phyloP scores from a whole-genome alignment of 2,113 vertebrate species.

The Pedionomus torquatus region DNA sequence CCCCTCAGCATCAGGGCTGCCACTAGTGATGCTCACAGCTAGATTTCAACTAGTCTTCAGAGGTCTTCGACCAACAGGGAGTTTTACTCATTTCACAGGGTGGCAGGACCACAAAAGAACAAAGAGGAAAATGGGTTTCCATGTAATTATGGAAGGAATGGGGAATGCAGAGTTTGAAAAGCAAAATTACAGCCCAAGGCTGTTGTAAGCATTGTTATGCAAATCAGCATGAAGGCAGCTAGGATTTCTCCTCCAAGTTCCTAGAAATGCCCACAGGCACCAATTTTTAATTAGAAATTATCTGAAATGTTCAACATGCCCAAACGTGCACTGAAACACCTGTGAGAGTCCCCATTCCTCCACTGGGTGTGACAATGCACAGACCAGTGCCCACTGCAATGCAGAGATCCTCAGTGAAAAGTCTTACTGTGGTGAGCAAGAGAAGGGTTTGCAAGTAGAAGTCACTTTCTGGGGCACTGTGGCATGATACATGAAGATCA shows the following conservation, averaged over 20 bases:
- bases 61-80: not conserved
- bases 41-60: constrained; percentile 15
- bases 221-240: constrained; percentile 13
- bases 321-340: not conserved
- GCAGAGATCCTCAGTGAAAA: not conserved
- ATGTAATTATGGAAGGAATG: constrained; percentile 26
- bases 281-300: constrained; percentile 62
- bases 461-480: rapidly evolving
- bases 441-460: not conserved
- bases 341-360: not conserved
- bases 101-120: constrained; percentile 16
- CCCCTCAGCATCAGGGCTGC: not conserved
- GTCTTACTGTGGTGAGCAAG: rapidly evolving
- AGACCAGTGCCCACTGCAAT: not conserved
- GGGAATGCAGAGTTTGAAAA: constrained; percentile 17
- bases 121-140: constrained; percentile 24
- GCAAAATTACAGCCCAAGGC: constrained; percentile 53
- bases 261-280: constrained; percentile 32
- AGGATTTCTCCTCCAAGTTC: constrained; percentile 5
- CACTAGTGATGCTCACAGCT: not conserved
- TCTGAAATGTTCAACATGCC: not conserved
- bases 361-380: not conserved
- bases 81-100: not conserved
- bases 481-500: not conserved
- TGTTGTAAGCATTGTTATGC: constrained; percentile 55